These are phyloP conservation scores for Macrosteles quadrilineatus DNA, from an alignment of 1,140 invertebrate species.

Conservation along the genomic window DNA sequence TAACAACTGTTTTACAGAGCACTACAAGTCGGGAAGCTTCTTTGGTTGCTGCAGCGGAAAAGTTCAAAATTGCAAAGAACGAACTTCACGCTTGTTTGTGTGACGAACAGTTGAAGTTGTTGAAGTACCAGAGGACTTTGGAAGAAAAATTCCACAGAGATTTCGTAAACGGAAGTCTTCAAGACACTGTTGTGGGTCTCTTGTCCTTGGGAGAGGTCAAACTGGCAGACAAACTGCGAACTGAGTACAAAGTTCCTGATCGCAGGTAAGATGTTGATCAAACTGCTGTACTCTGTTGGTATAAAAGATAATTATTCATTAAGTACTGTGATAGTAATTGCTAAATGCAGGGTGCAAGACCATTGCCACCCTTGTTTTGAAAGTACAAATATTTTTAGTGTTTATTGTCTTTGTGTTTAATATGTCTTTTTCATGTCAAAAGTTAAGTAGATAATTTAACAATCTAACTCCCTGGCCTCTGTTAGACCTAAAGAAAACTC, in stretches of 20 bases:
- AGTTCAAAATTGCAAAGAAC: slow-evolving; percentile 80
- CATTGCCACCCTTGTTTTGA: neutral
- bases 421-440: neutral
- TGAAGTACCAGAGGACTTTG: slow-evolving; percentile 73
- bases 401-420: neutral
- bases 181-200: slow-evolving; percentile 81
- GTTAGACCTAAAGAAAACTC: no score
- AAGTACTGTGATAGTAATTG: neutral
- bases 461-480: no score
- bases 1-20: slow-evolving; percentile 56
- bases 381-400: neutral
- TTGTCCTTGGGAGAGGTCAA: slow-evolving; percentile 75
- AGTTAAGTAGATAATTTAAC: neutral
- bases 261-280: slow-evolving; percentile 60
- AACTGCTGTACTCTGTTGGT: neutral
- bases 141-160: slow-evolving; percentile 68
- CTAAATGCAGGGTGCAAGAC: neutral
- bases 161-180: slow-evolving; percentile 74
- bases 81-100: slow-evolving; percentile 75
- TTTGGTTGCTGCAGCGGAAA: slow-evolving; percentile 65
- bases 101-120: slow-evolving; percentile 74
- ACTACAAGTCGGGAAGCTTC: slow-evolving; percentile 58
- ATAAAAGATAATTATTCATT: neutral
- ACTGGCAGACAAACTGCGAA: slow-evolving; percentile 82
- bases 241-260: slow-evolving; percentile 92